Conservation (phyloP, 2,797 vertebrate species). For the Phataginus tricuspis region DNA sequence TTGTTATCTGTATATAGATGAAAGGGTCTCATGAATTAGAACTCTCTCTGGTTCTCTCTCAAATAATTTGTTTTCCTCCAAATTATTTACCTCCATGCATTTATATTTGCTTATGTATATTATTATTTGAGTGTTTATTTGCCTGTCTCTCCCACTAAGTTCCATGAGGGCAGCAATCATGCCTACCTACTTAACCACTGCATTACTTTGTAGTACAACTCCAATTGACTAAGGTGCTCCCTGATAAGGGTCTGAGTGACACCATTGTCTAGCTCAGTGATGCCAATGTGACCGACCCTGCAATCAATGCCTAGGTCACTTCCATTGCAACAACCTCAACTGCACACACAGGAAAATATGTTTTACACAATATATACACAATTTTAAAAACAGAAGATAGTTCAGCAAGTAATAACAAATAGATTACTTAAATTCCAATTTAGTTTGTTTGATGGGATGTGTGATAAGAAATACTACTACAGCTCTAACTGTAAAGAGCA, state of each 20-base stretch:
- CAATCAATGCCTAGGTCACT: background rate
- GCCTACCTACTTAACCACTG: background rate
- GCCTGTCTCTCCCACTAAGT: background rate
- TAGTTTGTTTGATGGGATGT: background rate
- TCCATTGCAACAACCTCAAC: background rate
- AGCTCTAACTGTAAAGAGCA: background rate
- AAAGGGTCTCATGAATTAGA: background rate
- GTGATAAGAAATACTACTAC: background rate
- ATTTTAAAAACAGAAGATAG: background rate
- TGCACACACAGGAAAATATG: background rate
- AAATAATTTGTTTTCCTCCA: background rate
- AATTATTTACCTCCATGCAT: background rate
- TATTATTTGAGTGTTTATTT: background rate
- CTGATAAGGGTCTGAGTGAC: background rate
- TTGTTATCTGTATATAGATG: background rate
- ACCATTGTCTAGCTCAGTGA: background rate
- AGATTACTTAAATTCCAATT: constrained; percentile 3
- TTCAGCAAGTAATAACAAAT: background rate
- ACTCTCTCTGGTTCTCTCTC: background rate
- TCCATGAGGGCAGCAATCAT: background rate
- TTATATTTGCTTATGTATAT: background rate
- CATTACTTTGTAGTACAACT: background rate
- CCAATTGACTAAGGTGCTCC: background rate
- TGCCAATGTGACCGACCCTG: background rate
- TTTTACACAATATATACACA: background rate